phyloP scores from a whole-genome alignment of 2,888 invertebrate species.

The Brachyopa scutellaris region DNA sequence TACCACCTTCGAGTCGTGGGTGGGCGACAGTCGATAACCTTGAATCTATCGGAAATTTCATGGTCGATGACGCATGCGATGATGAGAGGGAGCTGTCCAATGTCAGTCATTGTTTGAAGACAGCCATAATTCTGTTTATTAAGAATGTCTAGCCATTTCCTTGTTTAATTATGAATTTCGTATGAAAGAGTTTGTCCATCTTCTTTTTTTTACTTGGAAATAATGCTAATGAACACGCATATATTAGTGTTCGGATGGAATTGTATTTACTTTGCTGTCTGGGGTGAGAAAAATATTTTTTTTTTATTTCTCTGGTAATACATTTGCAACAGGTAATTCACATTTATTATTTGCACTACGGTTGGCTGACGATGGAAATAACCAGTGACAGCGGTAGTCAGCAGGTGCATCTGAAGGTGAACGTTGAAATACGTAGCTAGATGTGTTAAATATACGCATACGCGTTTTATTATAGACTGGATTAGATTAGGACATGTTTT shows the following conservation, averaged over 20 bases:
- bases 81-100: constrained; percentile 31
- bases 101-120: constrained; percentile 37
- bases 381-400: constrained; percentile 31
- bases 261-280: constrained; percentile 19
- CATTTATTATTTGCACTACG: constrained; percentile 24
- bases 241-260: constrained; percentile 4
- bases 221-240: constrained; percentile 60
- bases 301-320: neutral
- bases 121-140: constrained; percentile 10
- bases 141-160: constrained; percentile 9
- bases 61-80: constrained; percentile 49
- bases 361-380: constrained; percentile 39
- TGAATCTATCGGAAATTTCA: constrained; percentile 58
- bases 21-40: constrained; percentile 49
- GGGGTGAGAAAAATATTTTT: neutral
- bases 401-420: constrained; percentile 35
- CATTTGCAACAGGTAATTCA: constrained; percentile 39
- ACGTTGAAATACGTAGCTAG: too few species aligned
- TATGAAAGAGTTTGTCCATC: neutral
- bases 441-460: too few species aligned
- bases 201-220: constrained; percentile 8
- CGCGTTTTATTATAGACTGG: too few species aligned
- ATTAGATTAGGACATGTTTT: too few species aligned
- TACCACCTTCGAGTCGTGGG: constrained; percentile 14
- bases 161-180: neutral